These are phyloP conservation scores for Parotocinclus haroldoi DNA, from an alignment of 2,797 vertebrate genomes.

Conservation along the genomic window DNA sequence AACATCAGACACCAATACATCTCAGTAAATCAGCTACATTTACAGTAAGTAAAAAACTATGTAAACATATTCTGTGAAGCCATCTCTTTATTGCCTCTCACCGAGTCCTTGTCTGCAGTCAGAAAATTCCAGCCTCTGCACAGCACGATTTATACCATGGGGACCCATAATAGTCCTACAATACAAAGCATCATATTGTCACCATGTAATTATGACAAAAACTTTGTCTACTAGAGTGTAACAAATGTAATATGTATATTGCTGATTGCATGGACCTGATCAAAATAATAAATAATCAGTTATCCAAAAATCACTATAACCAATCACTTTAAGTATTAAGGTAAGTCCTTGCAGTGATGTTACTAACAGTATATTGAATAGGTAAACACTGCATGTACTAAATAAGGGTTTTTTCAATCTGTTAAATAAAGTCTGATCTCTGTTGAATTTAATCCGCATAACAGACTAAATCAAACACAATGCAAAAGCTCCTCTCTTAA, in stretches of 20 bases:
- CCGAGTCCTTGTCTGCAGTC: conserved; percentile 82
- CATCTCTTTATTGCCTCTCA: conserved; percentile 56
- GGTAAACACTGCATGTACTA: conserved; percentile 11
- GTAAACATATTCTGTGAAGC: not conserved
- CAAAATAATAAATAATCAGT: too few species aligned
- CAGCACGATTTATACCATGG: conserved; percentile 78
- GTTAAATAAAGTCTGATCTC: conserved; percentile 32
- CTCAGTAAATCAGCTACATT: too few species aligned
- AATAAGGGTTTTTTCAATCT: conserved; percentile 18
- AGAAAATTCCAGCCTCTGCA: conserved; percentile 76
- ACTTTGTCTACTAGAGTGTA: too few species aligned
- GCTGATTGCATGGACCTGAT: too few species aligned
- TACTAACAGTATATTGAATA: not conserved
- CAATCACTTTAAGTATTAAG: too few species aligned
- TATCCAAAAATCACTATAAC: too few species aligned
- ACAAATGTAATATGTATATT: too few species aligned
- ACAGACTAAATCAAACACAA: conserved; percentile 33
- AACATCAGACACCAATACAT: conserved; percentile 1
- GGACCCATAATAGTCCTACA: conserved; percentile 83
- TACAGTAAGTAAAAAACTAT: not conserved
- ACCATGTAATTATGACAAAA: too few species aligned
- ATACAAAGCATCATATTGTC: too few species aligned
- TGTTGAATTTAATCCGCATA: conserved; percentile 41
- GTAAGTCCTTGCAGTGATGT: too few species aligned
- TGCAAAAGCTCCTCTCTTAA: conserved; percentile 26